Evolutionary conservation across 2,888 invertebrate genomes (phyloP).

Genomic region (Leptinotarsa rubiginosa): DNA sequence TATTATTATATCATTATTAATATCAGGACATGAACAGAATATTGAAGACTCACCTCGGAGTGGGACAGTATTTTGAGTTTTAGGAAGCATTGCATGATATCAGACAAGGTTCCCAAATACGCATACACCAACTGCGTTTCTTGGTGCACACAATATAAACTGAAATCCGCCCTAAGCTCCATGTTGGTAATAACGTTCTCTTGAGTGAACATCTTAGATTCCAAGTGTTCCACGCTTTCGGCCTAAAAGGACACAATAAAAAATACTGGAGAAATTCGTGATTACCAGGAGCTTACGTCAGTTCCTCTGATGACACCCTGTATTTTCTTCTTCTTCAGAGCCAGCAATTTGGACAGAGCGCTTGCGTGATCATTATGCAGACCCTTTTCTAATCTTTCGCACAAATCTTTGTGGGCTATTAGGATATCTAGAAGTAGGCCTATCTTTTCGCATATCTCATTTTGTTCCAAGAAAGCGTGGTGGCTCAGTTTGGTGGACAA

Average conservation of each 20-base stretch:
- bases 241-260: slow-evolving; percentile 63
- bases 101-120: slow-evolving; percentile 72
- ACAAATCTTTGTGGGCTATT: slow-evolving; percentile 70
- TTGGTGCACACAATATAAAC: slow-evolving; percentile 73
- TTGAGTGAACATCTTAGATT: slow-evolving; percentile 73
- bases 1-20: too few relatives aligned
- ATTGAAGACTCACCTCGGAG: slow-evolving; percentile 67
- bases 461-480: slow-evolving; percentile 69
- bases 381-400: slow-evolving; percentile 73
- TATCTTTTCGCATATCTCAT: slow-evolving; percentile 70
- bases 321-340: slow-evolving; percentile 73
- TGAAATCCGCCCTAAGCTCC: slow-evolving; percentile 72
- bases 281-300: slow-evolving; percentile 66
- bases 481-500: slow-evolving; percentile 68
- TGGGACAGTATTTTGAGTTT: slow-evolving; percentile 70
- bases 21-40: not conserved
- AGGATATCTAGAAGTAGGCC: slow-evolving; percentile 70
- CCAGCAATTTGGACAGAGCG: slow-evolving; percentile 72
- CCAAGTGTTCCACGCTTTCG: slow-evolving; percentile 72
- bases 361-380: slow-evolving; percentile 73
- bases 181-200: slow-evolving; percentile 73
- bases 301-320: slow-evolving; percentile 74
- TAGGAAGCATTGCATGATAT: slow-evolving; percentile 71
- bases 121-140: slow-evolving; percentile 74
- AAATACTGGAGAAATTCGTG: slow-evolving; percentile 4